Evolutionary conservation across 1,140 invertebrate species (phyloP).

Genomic region (Dendroctonus ponderosae): DNA sequence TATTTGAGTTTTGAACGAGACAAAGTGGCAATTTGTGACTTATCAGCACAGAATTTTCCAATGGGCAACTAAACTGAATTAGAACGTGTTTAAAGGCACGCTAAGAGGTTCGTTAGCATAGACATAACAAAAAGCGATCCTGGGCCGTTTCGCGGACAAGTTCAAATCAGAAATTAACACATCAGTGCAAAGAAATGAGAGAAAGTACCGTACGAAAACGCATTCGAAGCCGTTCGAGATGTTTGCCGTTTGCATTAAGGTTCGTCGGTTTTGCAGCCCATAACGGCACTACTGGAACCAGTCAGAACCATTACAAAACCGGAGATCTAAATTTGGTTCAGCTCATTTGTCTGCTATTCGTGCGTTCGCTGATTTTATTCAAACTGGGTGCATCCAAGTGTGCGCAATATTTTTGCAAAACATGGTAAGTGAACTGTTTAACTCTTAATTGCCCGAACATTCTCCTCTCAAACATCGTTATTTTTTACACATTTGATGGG

Average conservation of each 20-base stretch:
- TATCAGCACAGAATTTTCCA: too few species aligned
- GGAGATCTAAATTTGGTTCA: neutral
- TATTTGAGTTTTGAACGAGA: too few species aligned
- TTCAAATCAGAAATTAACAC: constrained; percentile 9
- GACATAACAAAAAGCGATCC: neutral
- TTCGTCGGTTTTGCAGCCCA: constrained; percentile 2
- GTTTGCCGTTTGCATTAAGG: constrained; percentile 15
- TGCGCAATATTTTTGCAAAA: too few species aligned
- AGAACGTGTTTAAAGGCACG: too few species aligned
- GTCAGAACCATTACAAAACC: neutral
- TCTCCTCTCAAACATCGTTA: too few species aligned
- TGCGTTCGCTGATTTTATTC: too few species aligned
- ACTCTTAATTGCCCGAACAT: too few species aligned
- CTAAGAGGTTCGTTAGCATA: neutral
- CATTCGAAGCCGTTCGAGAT: constrained; percentile 11
- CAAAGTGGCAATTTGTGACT: too few species aligned
- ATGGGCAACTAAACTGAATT: too few species aligned
- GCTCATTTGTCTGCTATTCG: constrained; percentile 3
- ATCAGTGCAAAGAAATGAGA: neutral
- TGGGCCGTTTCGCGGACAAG: neutral
- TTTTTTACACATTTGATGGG: too few species aligned
- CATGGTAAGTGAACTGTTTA: too few species aligned
- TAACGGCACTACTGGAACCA: constrained; percentile 9
- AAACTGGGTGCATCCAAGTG: too few species aligned
- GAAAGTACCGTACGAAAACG: constrained; percentile 16